Evolutionary conservation across 2,113 vertebrate genomes (phyloP), one percentile per base, ranked within the genome.

Genomic region (Rhea americana): DNA sequence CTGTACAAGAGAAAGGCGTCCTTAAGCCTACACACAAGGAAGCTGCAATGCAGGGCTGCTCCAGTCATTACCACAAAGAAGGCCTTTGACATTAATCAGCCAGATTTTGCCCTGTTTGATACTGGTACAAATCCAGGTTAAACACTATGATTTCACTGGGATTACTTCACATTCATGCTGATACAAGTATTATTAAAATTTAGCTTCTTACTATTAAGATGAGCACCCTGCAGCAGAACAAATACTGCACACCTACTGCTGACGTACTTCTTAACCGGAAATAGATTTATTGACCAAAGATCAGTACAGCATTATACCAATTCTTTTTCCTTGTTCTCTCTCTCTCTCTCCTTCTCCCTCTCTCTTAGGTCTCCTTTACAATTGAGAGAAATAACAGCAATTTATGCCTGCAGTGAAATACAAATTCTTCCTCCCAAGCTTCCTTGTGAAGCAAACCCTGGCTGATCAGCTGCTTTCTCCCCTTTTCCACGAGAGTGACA

Each of bases 71-170:
- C 5, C n/a, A 47, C 50, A 79, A 91, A 90, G 55, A 58, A 47
- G 39, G 25, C 19, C 53, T 68, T 83, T 78, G 72, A 68, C 19
- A 66, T 35, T 81, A 86, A 86, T 53, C 65, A 75, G 45, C 45
- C 6, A 55, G 72, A 65, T 73, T 89, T 78, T 82, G 25, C 67
- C 79, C 83, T 56, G 66, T 76, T 89, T 95, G 78, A 82, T 89
- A 68, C 13, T 10, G 7, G 25, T 87, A 68, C 67, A 91, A 94
- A 87, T 59, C 82, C 75, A 91, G 62, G 53, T 82, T 73, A 84
- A 95, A 75, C 3, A 2, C 66, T 47, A 32, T 61, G 28, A 75
- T 72, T 89, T 86, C 56, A 55, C 37, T 72, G 70, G 37, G 56
- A 89, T 78, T 67, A 87, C 39, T 78, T 92, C 62, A 79, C 59